phyloP scores from a whole-genome alignment of 2,888 invertebrate genomes.

The Ophonus ardosiacus region DNA sequence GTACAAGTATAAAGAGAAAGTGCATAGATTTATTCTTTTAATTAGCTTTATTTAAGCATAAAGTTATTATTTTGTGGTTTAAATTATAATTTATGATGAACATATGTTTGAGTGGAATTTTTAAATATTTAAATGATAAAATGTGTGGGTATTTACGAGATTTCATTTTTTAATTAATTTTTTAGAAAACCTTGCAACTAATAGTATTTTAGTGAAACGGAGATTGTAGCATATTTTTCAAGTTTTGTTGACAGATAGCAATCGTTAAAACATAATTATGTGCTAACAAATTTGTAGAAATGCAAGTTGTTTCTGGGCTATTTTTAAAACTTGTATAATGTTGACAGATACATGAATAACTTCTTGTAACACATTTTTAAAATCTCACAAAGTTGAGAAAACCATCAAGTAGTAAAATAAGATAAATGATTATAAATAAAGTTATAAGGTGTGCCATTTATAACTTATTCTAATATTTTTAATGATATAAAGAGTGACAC shows the following conservation, averaged over 20 bases:
- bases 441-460: too few relatives aligned
- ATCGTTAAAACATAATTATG: constrained; percentile 34
- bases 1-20: constrained; percentile 10
- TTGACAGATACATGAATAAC: neutral
- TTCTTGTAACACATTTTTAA: neutral
- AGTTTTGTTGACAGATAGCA: constrained; percentile 11
- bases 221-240: constrained; percentile 5
- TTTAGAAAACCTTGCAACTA: constrained; percentile 21
- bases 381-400: neutral
- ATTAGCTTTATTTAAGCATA: constrained; percentile 8
- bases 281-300: constrained; percentile 18
- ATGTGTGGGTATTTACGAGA: constrained; percentile 24
- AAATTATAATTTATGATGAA: constrained; percentile 24
- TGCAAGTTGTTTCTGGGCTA: neutral
- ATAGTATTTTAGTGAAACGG: constrained; percentile 10
- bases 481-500: too few relatives aligned
- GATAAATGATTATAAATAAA: neutral
- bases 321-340: neutral
- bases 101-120: constrained; percentile 12
- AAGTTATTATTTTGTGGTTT: constrained; percentile 10
- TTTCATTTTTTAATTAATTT: constrained; percentile 24
- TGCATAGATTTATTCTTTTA: constrained; percentile 12
- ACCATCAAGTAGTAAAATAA: neutral
- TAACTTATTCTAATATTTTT: too few relatives aligned
- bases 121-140: neutral